Base-by-base conservation (phyloP, 2,888 invertebrate species). In the Tubulanus polymorphus region DNA sequence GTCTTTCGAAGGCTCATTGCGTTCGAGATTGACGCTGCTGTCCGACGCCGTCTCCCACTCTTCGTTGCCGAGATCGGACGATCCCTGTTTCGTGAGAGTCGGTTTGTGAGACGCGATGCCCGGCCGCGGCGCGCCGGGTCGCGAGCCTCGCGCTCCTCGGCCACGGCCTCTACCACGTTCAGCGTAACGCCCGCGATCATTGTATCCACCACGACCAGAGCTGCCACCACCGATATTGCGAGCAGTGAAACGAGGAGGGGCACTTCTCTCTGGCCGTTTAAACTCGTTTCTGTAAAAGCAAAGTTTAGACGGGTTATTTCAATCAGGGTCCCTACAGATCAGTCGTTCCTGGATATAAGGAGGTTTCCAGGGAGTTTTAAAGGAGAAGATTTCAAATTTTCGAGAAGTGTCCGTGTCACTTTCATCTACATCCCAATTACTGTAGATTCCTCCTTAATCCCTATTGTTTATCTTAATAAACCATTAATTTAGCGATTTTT, bases 11-110 rank as follows among this genome's bases (percentile, higher is more conserved):
- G 59, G 54, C 23, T 64, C 62, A 37, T 54, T 29, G 54, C 70
- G 69, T 12, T 72, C 71, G 5, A 72, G 60, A 47, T 78, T 69
- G 65, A 81, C 90, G 77, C 89, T 90, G 81, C 88, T 88, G 79
- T 91, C 91, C 6, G 89, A 89, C 20, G 82, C 83, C 1, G 89
- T 89, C 75, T 90, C 90, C 87, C 89, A 89, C 70, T 88, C 82
- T 54, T 77, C 77, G 71, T 80, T 71, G 10, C 67, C 67, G 57
- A 68, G 64, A 56, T 73, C 73, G 2, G 72, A 73, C 15, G 76
- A 76, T 57, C 74, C 73, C 58, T 78, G 76, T 60, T 76, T 77
- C 3, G 67, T 71, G 15, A 75, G 66, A n/a, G 65, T 67, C 37
- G 73, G 73, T 47, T 67, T 68, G 56, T 72, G 72, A 47, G 49